phyloP scores from a whole-genome alignment of 2,888 invertebrate genomes.

The Dinocampus coccinellae region DNA sequence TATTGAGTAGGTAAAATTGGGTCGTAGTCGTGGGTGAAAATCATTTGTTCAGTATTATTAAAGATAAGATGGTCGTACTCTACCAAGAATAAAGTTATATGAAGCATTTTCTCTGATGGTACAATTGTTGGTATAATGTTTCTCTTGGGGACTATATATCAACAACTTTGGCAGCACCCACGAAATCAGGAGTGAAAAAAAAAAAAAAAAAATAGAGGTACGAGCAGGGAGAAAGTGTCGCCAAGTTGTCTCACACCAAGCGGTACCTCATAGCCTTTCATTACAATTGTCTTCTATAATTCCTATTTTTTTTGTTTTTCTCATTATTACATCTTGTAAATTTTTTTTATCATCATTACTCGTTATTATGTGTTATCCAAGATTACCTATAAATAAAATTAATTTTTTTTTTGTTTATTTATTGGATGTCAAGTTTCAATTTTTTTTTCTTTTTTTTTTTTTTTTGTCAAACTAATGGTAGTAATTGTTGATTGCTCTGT shows the following conservation, averaged over 20 bases:
- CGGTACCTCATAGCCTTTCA: background rate
- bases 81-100: constrained; percentile 6
- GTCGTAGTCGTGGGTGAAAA: constrained; percentile 4
- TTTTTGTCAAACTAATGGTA: no score
- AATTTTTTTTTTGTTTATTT: no score
- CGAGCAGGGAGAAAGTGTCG: no score
- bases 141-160: background rate
- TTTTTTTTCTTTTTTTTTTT: no score
- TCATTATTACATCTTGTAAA: background rate
- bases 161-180: background rate
- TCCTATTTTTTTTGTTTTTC: background rate
- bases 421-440: no score
- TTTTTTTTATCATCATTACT: background rate
- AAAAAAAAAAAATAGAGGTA: background rate
- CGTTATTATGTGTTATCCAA: background rate
- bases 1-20: constrained; percentile 2
- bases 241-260: background rate
- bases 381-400: background rate
- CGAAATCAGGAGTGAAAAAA: background rate
- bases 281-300: background rate
- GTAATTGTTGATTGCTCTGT: background rate
- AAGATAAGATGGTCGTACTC: constrained; percentile 17
- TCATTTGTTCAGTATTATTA: constrained; percentile 16
- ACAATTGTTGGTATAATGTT: constrained; percentile 16
- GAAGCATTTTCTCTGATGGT: constrained; percentile 6